Evolutionary conservation across 2,113 vertebrate genomes (phyloP).

Genomic region (Mungos mungo): DNA sequence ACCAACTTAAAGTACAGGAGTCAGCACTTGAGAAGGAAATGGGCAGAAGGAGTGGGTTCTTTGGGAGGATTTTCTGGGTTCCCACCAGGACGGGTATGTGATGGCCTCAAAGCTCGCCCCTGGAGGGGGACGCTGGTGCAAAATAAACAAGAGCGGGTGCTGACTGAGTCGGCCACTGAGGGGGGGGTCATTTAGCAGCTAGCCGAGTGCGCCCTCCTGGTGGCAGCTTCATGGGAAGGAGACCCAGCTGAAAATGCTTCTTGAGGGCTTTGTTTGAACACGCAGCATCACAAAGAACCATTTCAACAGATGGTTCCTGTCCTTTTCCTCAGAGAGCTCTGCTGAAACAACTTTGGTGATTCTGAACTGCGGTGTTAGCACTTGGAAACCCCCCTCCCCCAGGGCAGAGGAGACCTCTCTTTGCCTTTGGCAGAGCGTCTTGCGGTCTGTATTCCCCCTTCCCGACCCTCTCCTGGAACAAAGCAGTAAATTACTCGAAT

Average conservation of each 20-base stretch:
- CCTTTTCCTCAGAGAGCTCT: slow-evolving; percentile 44
- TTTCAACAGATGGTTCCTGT: slow-evolving; percentile 74
- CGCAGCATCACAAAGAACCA: slow-evolving; percentile 52
- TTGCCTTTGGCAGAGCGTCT: background rate
- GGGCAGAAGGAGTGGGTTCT: slow-evolving; percentile 53
- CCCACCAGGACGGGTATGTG: slow-evolving; percentile 58
- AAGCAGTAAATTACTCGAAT: slow-evolving; percentile 28
- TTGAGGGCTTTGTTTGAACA: slow-evolving; percentile 65
- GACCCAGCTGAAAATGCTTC: slow-evolving; percentile 57
- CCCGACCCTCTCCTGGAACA: background rate
- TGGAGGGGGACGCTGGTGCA: slow-evolving; percentile 31
- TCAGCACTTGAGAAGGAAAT: slow-evolving; percentile 71
- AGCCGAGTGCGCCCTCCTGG: background rate
- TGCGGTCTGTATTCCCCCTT: background rate
- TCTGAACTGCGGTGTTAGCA: background rate
- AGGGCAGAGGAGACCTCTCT: background rate
- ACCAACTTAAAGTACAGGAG: slow-evolving; percentile 62
- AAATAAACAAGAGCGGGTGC: slow-evolving; percentile 30
- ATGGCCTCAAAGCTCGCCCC: slow-evolving; percentile 19
- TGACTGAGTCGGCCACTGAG: background rate
- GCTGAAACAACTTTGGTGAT: slow-evolving; percentile 58
- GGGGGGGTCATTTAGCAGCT: background rate
- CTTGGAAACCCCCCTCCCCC: background rate
- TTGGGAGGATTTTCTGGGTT: slow-evolving; percentile 39
- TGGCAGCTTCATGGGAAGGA: slow-evolving; percentile 35